Base-by-base conservation (phyloP, 64 coral and sea anemone genomes). In the Porites lutea region DNA sequence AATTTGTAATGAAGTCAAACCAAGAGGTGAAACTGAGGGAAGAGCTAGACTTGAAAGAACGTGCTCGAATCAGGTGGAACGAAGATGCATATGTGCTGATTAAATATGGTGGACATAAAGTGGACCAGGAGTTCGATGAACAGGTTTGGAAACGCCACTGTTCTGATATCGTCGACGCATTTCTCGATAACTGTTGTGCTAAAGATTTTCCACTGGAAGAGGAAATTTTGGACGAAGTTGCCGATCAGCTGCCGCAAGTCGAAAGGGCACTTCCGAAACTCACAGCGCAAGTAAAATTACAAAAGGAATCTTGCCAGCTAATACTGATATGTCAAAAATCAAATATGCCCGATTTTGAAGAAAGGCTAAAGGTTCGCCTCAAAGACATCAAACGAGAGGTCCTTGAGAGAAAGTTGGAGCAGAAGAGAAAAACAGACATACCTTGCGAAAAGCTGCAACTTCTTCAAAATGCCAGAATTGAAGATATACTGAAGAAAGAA, bases 1-100 rank as follows among this genome's bases (percentile, higher is more conserved):
- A 53, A 55, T 78, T 78, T 78, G 5, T 84, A 20, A 84, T 84
- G 81, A 65, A 69, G 46, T 84, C 81, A 65, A 84, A 84, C 46
- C 81, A 84, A 52, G 16, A 48, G 2, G 59, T 2, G 8, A 84
- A 84, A 65, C 52, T 84, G 48, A 84, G 46, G 18, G 81, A n/a
- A 6, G 61, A 2, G 6, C 18, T 84, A 68, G 6, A 52, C 9
- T 11, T 48, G 18, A 43, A 8, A 2, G 81, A 67, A 84, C 63
- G 69, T 1, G 48, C 81, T 15, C 19, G 59, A 2, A 50, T 84
- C 7, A 69, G 3, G 18, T 84, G 81, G 81, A 52, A 67, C 18
- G 81, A 20, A 12, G 62, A 51, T 13, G 19, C 43, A n/a, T 84
- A 84, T 20, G 61, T 68, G 6, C 63, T 67, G 43, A 7, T 84